phyloP scores from a whole-genome alignment of 1,140 invertebrate genomes.

The Monochamus saltuarius region DNA sequence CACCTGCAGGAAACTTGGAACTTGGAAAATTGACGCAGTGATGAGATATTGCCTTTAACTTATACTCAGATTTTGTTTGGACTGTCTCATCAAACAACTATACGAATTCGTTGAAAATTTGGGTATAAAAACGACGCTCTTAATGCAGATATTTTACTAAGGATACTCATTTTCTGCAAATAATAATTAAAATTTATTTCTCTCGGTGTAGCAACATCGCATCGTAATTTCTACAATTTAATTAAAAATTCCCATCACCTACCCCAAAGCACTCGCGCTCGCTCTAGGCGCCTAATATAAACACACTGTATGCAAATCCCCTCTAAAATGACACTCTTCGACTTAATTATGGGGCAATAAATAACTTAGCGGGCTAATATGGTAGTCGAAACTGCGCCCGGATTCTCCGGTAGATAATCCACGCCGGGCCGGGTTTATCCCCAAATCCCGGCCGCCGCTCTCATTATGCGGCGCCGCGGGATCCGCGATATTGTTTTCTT shows the following conservation, averaged over 20 bases:
- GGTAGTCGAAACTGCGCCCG: conserved; percentile 28
- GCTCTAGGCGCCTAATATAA: too few species aligned
- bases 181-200: too few species aligned
- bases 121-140: too few species aligned
- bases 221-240: background rate
- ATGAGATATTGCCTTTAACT: too few species aligned
- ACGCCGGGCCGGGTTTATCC: conserved; percentile 27
- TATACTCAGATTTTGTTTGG: too few species aligned
- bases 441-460: conserved; percentile 31
- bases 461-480: conserved; percentile 46
- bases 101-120: too few species aligned
- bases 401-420: conserved; percentile 39
- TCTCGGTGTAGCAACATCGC: too few species aligned
- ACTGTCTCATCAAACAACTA: too few species aligned
- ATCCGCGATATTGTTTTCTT: conserved; percentile 48
- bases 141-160: too few species aligned
- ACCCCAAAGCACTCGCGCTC: background rate
- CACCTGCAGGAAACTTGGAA: too few species aligned
- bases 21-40: too few species aligned
- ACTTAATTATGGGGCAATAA: conserved; percentile 42
- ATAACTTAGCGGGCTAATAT: conserved; percentile 40
- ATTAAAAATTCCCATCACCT: background rate
- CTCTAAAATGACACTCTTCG: conserved; percentile 28
- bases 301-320: conserved; percentile 18
- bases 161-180: too few species aligned